These are phyloP conservation scores for Scomber scombrus DNA, from an alignment of 2,113 vertebrate species.

Conservation along the genomic window DNA sequence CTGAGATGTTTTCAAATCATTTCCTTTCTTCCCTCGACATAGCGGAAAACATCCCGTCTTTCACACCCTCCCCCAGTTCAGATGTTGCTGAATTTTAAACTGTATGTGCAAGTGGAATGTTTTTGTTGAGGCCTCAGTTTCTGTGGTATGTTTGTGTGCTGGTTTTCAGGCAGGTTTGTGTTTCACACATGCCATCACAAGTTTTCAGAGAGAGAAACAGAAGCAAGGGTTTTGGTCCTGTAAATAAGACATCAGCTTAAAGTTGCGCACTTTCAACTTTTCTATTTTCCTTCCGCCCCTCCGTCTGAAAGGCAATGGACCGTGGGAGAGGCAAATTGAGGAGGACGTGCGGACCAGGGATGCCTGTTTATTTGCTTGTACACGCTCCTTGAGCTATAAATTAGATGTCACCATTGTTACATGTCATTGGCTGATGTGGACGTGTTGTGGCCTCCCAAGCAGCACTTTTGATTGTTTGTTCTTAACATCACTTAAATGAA, in stretches of 20 bases:
- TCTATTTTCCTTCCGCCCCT: constrained; percentile 39
- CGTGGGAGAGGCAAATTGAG: constrained; percentile 82
- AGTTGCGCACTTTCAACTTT: constrained; percentile 68
- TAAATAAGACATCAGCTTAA: constrained; percentile 77
- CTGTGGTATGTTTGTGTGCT: constrained; percentile 22
- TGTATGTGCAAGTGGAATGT: constrained; percentile 33
- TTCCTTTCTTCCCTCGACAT: constrained; percentile 32
- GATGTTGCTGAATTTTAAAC: constrained; percentile 46
- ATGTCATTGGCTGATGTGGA: constrained; percentile 76
- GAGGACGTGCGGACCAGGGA: constrained; percentile 69
- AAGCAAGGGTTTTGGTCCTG: constrained; percentile 22
- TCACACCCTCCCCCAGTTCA: constrained; percentile 7
- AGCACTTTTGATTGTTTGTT: constrained; percentile 81
- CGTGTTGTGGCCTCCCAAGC: constrained; percentile 63
- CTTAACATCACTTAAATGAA: constrained; percentile 79
- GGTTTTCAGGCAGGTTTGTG: constrained; percentile 12
- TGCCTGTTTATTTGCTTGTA: constrained; percentile 86
- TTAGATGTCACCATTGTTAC: constrained; percentile 84
- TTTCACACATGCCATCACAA: constrained; percentile 15
- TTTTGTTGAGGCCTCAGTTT: constrained; percentile 16
- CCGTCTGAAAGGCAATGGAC: constrained; percentile 62
- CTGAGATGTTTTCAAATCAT: constrained; percentile 56
- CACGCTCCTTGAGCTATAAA: constrained; percentile 82
- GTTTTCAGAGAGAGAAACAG: constrained; percentile 5
- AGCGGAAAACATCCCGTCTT: constrained; percentile 41